Base-by-base conservation (phyloP, 1,140 invertebrate genomes). In the Rhyacophila brunnea region DNA sequence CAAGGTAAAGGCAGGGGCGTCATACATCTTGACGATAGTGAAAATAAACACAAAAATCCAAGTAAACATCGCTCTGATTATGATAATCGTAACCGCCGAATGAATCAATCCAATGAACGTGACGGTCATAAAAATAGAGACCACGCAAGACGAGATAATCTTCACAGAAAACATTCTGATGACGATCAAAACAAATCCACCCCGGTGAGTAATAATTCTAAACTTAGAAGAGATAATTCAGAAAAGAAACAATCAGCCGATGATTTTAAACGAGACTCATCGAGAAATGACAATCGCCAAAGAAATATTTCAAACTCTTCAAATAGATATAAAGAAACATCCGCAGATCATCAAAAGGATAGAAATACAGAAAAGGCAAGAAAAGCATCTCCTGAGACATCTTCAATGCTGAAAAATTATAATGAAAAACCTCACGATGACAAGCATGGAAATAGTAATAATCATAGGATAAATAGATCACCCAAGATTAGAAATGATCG, bases 1-100 rank as follows among this genome's bases (percentile, higher is more conserved):
- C 80, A 84, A 52, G 92, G 92, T 0, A 94, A 94, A 75, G 92
- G 90, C 0, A 82, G 85, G 69, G 87, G 88, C 10, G 79, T 88
- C 1, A 79, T 81, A 59, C 77, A 84, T 70, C 73, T 75, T 10
- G 58, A 64, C 50, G 50, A 48, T 18, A 17, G 18, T 46, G 28
- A 47, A 42, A 54, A 51, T 7, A 42, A 17, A 19, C 10, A 45
- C 15, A n/a, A 32, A 32, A 32, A 28, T 38, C 34, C 11, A 9
- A 19, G 45, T 23, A 40, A 13, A 46, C 28, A 49, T 14, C 15
- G 20, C 11, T 42, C 36, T n/a, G 13, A 53, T 18, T 50, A 38
- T 40, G 46, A 49, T 13, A 15, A 10, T 34, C 20, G 7, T n/a
- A 54, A 20, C 9, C 10, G 14, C 17, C 13, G 42, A 42, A 48